Evolutionary conservation across 2,797 vertebrate species (phyloP).

Genomic region (Taeniopygia guttata): DNA sequence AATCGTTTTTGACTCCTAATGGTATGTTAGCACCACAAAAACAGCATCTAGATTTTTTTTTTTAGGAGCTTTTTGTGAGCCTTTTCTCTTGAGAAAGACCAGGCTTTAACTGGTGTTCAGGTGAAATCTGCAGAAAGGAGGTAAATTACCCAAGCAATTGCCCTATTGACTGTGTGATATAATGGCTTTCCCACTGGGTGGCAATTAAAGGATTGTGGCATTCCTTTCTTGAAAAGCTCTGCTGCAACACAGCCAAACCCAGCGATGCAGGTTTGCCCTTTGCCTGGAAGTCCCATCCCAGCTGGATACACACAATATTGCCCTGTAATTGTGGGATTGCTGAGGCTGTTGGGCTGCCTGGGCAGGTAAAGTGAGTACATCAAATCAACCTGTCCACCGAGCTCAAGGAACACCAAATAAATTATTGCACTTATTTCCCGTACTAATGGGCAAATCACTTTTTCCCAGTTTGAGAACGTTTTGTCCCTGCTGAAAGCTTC

Average conservation of each 20-base stretch:
- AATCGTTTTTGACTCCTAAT: not conserved
- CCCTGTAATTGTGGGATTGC: not conserved
- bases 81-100: not conserved
- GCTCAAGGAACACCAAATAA: not conserved
- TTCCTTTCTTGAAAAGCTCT: not conserved
- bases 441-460: not conserved
- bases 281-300: not conserved
- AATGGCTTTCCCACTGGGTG: not conserved
- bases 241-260: not conserved
- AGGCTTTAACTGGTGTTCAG: not conserved
- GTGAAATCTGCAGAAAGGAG: not conserved
- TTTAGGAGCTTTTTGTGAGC: not conserved
- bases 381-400: not conserved
- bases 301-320: not conserved
- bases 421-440: not conserved
- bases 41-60: not conserved
- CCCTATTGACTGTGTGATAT: not conserved
- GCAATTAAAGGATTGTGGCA: slow-evolving; percentile 25
- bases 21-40: not conserved
- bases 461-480: not conserved
- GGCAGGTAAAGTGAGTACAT: not conserved
- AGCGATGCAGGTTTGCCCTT: not conserved
- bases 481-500: not conserved
- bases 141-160: not conserved
- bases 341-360: not conserved